phyloP scores from a whole-genome alignment of 92 coral and sea anemone species.

The Paragorgia papillata region DNA sequence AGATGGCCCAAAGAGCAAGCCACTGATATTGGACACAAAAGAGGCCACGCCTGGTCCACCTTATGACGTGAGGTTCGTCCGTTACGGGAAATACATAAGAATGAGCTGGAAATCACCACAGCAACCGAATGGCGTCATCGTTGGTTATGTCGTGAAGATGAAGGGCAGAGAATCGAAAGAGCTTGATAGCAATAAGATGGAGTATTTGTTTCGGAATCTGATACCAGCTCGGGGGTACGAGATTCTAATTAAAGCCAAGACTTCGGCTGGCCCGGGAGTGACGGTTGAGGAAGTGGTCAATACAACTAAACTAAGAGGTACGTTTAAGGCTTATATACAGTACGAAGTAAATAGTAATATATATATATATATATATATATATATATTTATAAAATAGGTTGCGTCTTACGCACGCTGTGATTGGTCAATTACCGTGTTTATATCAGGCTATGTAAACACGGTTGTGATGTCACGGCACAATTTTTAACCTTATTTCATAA shows the following conservation, averaged over 20 bases:
- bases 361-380: neutral
- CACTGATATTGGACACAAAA: constrained; percentile 8
- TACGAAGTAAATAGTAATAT: no score
- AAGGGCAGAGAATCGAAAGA: neutral
- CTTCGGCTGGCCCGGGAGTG: constrained; percentile 15
- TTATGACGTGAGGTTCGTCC: constrained; percentile 5
- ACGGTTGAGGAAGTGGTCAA: neutral
- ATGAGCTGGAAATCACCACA: constrained; percentile 16
- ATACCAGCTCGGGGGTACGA: neutral
- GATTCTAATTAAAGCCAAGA: constrained; percentile 1
- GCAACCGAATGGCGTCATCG: constrained; percentile 21
- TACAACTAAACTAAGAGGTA: constrained; percentile 30
- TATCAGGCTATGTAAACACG: no score
- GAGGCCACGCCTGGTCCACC: constrained; percentile 31
- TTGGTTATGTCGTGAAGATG: constrained; percentile 1
- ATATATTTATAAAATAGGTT: no score
- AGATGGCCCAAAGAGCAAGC: constrained; percentile 8
- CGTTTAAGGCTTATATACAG: no score
- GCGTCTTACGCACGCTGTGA: no score
- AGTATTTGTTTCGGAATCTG: constrained; percentile 13
- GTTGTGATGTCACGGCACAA: no score
- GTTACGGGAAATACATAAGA: constrained; percentile 11
- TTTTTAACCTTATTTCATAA: no score
- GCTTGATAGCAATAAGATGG: neutral
- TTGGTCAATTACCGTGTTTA: no score